Evolutionary conservation across 2,113 vertebrate species (phyloP).

Genomic region (Cyrtonyx montezumae): DNA sequence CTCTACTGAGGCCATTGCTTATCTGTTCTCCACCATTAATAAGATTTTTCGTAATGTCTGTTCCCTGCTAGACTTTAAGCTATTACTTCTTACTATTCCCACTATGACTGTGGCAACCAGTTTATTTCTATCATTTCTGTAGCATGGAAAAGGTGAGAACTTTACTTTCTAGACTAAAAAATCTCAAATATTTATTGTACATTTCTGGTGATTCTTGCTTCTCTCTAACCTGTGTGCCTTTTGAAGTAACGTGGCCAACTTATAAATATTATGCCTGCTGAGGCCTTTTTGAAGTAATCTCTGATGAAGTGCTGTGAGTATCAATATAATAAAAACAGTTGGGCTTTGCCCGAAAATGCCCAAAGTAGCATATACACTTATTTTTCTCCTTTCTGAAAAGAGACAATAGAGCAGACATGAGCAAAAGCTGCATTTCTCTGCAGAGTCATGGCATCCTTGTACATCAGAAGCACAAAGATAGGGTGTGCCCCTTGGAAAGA

Average conservation of each 20-base stretch:
- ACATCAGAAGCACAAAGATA: background rate
- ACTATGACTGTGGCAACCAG: background rate
- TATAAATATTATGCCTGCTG: background rate
- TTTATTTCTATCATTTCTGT: background rate
- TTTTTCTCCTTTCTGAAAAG: background rate
- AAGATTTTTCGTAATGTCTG: background rate
- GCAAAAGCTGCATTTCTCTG: background rate
- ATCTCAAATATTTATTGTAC: background rate
- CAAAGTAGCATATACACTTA: background rate
- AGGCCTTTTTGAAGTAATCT: background rate
- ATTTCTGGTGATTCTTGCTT: background rate
- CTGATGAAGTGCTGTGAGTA: background rate
- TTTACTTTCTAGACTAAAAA: background rate
- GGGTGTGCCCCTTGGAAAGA: background rate
- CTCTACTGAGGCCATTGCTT: background rate
- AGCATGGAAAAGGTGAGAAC: background rate
- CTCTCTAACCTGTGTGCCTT: background rate
- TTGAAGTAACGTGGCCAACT: background rate
- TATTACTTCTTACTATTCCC: slow-evolving; percentile 2
- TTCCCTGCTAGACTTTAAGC: background rate
- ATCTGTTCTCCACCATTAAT: background rate
- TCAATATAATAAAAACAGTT: background rate
- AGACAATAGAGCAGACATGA: background rate
- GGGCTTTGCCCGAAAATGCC: background rate
- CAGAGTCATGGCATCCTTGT: rapidly evolving